Base-by-base conservation (phyloP, 1,140 invertebrate species). In the Drosophila willistoni region DNA sequence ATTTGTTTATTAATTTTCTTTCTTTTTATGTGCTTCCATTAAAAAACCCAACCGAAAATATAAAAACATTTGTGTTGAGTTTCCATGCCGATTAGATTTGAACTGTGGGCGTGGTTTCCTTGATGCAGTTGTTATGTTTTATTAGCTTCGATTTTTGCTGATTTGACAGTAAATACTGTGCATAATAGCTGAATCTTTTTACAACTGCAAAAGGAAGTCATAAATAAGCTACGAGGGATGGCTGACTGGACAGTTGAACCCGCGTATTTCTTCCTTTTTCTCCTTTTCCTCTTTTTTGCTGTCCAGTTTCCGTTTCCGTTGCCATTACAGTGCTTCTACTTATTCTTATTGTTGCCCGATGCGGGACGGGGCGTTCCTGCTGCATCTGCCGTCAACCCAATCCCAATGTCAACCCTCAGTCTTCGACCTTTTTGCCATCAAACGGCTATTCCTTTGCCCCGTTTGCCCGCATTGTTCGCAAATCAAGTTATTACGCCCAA, bases 401-500 rank as follows among this genome's bases (percentile, higher is more conserved):
- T 12, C 63, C 51, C 51, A 54, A 51, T 41, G 17, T 12, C 44
- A 51, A 22, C 44, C 44, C 44, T 22, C 17, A 19, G 3, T 7
- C 66, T 12, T n/a, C 17, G 41, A 39, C n/a, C 4, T 29, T 25
- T 17, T 54, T 10, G 29, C n/a, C 44, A 47, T 59, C 47, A 51
- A 47, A 64, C 14, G 22, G 29, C 56, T 12, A 59, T 39, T 59
- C 34, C 34, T n/a, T 39, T 59, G 56, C 41, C 64, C 36, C 63
- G 64, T 66, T 67, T 60, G 42, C 80, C 84, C 84, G 74, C 73
- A 83, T 81, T 85, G 79, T 77, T 77, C 75, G 68, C 77, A 87
- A 87, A 87, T 87, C 84, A 87, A 87, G 85, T 87, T 87, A 89
- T 87, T 84, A 87, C 77, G 66, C 66, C 84, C 68, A 77, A 71